Conservation (phyloP, 2,888 invertebrate species). For the Dolichopus griseipennis region DNA sequence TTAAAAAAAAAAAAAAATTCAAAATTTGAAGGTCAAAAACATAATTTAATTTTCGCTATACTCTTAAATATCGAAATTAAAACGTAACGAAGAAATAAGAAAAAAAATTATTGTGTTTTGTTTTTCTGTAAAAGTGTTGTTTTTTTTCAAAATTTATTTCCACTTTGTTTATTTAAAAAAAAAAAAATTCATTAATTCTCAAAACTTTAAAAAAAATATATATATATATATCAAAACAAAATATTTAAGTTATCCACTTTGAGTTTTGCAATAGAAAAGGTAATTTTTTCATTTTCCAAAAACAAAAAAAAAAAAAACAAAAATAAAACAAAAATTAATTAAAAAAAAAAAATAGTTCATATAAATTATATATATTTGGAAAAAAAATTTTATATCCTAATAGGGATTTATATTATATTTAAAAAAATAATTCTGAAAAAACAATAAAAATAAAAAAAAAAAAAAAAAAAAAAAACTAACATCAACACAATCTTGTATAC, state of each 20-base stretch:
- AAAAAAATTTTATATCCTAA: too few species aligned
- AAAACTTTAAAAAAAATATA: background rate
- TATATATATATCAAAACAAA: background rate
- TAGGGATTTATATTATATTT: too few species aligned
- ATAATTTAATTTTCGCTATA: too few species aligned
- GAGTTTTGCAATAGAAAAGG: constrained; percentile 10
- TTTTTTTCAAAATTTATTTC: too few species aligned
- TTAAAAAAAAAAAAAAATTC: too few species aligned
- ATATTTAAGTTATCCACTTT: constrained; percentile 1
- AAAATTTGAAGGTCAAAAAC: too few species aligned
- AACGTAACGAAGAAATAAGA: too few species aligned
- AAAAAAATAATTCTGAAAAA: too few species aligned
- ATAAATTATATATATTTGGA: background rate
- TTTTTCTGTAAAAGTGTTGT: too few species aligned
- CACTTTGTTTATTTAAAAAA: background rate
- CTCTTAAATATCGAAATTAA: too few species aligned
- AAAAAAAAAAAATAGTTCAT: constrained; percentile 7
- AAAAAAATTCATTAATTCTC: background rate
- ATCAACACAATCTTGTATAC: too few species aligned
- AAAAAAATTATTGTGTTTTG: too few species aligned
- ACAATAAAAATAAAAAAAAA: background rate
- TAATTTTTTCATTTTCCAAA: constrained; percentile 9
- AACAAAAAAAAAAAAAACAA: background rate
- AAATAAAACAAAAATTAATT: background rate
- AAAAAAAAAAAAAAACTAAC: background rate